Base-by-base conservation (phyloP, 2,888 invertebrate genomes). In the Lagria hirta region DNA sequence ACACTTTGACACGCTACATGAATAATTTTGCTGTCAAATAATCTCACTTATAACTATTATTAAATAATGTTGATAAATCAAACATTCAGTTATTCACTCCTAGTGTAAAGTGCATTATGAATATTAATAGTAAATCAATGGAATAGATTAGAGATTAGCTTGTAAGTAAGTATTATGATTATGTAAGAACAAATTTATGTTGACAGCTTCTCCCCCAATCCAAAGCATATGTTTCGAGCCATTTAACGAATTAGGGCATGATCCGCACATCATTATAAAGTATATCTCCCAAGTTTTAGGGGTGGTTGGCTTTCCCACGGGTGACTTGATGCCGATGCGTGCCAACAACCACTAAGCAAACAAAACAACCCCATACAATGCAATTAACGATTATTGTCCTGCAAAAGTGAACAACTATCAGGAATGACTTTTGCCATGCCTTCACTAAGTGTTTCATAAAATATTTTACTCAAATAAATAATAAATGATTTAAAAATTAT, bases 231-330 rank as follows among this genome's bases (percentile, higher is more conserved):
- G 71, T 69, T 71, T 69, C 69, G 59, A 63, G 63, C 68, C 70
- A 71, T 71, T 71, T 70, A 71, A 68, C 70, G 67, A 69, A 69
- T 70, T 70, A 66, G 66, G 71, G 70, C 67, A 62, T 60, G 68
- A 66, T 63, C 61, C 57, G 52, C 51, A 57, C 51, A 52, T 51
- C 63, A 63, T 65, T 62, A 61, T 59, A 64, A 62, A 64, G 57
- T 58, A 52, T 45, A 56, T 61, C 52, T 42, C 52, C 49, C 30
- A 43, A 52, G 47, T 48, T 6, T 28, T 14, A 50, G 52, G 50
- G 49, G 55, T 45, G 51, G 54, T 43, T 45, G 43, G 30, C 44
- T 55, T 67, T 66, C 68, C 68, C 68, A 68, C 68, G 68, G 64
- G 63, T 62, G 62, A 60, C 61, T 63, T 60, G 62, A 59, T 58